These are phyloP conservation scores for Stenopsyche tienmushanensis DNA, from an alignment of 1,140 invertebrate species.

Conservation along the genomic window DNA sequence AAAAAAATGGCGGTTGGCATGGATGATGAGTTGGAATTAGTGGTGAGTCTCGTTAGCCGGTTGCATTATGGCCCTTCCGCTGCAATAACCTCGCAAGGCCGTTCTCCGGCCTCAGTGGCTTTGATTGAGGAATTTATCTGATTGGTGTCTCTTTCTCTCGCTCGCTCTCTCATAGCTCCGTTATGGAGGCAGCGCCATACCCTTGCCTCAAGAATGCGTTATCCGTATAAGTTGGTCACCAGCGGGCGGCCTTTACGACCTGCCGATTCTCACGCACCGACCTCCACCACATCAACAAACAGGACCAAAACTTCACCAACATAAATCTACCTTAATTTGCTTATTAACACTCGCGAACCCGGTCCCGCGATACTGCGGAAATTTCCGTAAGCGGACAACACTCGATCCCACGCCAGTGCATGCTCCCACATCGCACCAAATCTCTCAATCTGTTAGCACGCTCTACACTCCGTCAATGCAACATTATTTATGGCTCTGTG, in stretches of 20 bases:
- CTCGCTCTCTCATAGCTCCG: not conserved
- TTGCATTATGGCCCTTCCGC: conserved; percentile 8
- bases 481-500: too few relatives aligned
- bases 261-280: conserved; percentile 2
- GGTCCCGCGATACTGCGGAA: too few relatives aligned
- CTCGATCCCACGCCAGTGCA: too few relatives aligned
- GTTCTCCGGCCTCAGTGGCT: conserved; percentile 8
- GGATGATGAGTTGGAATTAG: too few relatives aligned
- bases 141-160: not conserved
- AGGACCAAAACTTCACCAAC: too few relatives aligned
- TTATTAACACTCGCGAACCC: too few relatives aligned
- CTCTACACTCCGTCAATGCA: too few relatives aligned
- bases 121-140: conserved; percentile 11
- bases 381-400: too few relatives aligned
- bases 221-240: conserved; percentile 15
- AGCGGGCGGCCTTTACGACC: conserved; percentile 13
- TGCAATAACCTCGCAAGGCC: conserved; percentile 7
- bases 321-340: too few relatives aligned
- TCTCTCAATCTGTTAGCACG: not conserved
- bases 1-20: too few relatives aligned
- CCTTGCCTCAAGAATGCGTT: conserved; percentile 22
- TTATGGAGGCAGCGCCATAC: conserved; percentile 8
- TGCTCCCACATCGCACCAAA: too few relatives aligned
- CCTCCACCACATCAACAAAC: not conserved
- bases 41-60: too few relatives aligned